Evolutionary conservation across 2,888 invertebrate species (phyloP), one percentile per base, ranked within the genome.

Genomic region (Mythimna impura): DNA sequence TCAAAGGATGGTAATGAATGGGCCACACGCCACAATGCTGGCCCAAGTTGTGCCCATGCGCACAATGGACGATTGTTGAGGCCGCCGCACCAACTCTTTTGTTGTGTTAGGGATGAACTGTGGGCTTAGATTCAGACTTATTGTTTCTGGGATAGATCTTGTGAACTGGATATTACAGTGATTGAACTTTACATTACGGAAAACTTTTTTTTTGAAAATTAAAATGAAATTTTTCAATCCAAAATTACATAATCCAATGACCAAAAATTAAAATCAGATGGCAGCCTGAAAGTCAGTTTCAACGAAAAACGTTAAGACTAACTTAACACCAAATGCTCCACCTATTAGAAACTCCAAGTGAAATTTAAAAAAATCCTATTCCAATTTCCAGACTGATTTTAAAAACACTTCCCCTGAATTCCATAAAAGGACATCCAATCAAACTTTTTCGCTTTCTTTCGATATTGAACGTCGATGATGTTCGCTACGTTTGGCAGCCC

Each of bases 1-100:
- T 85, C 86, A 85, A 85, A 86, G 84, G 84, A 62, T 76, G 71
- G 80, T 84, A 86, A 85, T 86, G 85, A 83, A 85, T 86, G 76
- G 85, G 61, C 71, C 50, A 61, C 71, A 60, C 71, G 67, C 40
- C 61, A 85, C 84, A 85, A 86, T 82, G 84, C 64, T 75, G 60
- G 58, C 73, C 81, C 76, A 85, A 85, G 63, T 85, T 84, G 86
- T 82, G 84, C 80, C 73, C 76, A 71, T 69, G 62, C 68, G 71
- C 67, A 86, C 84, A 85, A 85, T 73, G 76, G 61, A 50, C 78
- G 84, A 86, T 85, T 86, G 84, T 85, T 67, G 68, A 60, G 52
- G 70, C 73, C 77, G 69, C 84, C 84, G 73, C 76, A 57, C 69
- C 54, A 34, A 47, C 63, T 63, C 77, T 63, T 69, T 84, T 85